Evolutionary conservation across 1,140 invertebrate genomes (phyloP), one percentile per base, ranked within the genome.

Genomic region (Dryas iulia): DNA sequence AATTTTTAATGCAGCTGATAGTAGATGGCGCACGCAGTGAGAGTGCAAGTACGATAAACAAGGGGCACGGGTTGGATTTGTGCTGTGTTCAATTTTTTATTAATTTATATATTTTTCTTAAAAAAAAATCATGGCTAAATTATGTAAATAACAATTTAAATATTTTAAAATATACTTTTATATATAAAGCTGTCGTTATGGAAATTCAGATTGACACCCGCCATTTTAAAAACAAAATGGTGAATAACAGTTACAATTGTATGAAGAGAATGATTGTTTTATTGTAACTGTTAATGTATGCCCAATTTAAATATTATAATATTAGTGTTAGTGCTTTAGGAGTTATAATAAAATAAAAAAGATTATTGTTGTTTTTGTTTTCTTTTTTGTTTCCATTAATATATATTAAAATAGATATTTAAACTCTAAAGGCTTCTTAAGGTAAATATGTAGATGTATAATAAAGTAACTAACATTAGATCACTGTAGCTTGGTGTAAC

Each of bases 241-340:
- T 35, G 56, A 23, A n/a, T n/a, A 26, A 47, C 56, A 52, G 63
- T 47, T 58, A 33, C 11, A 35, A 56, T 24, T 56, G 11, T 62
- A 11, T 30, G 26, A 24, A 59, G 53, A 26, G 21, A 31, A 2
- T 18, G 23, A 26, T 56, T n/a, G 56, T 59, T 58, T 23, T 21
- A 39, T 59, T 53, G 47, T 24, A 66, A 59, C 63, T 73, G 54
- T 54, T 60, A 47, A 47, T 58, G 66, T 73, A 47, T 77, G 74
- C 70, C 71, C 77, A 77, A 79, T 79, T 77, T 77, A 69, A 67
- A 71, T 26, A n/a, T 24, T 8, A 25, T 28, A 71, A 93, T 93
- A 31, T 92, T 25, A 28, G 18, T 14, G 18, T 11, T 62, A 53
- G 59, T 47, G 11, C 24, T 39, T 23, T 60, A 60, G 59, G 47